Percentiles rank a stretch among this genome's conserved stretches.
phyloP scores from a whole-genome alignment of 1,140 invertebrate genomes.

The Marisa cornuarietis region DNA sequence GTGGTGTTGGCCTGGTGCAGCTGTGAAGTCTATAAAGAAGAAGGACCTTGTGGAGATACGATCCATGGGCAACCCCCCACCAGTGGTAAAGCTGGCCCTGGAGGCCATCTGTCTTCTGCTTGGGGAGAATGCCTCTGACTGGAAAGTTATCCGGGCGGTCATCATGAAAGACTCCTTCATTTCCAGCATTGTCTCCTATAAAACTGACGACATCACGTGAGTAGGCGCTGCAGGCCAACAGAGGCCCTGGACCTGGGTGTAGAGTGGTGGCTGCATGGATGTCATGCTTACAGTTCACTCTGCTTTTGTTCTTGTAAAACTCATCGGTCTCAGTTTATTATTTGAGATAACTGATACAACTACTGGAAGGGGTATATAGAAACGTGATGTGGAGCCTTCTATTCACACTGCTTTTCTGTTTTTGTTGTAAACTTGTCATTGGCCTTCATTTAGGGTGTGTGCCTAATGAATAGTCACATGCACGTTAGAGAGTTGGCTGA shows the following conservation, averaged over 20 bases:
- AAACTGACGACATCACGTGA: conserved; percentile 97
- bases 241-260: neutral
- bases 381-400: too few relatives aligned
- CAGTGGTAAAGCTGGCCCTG: conserved; percentile 95
- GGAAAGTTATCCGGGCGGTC: conserved; percentile 96
- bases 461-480: too few relatives aligned
- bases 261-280: neutral
- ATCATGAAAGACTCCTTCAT: conserved; percentile 99
- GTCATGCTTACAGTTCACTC: neutral
- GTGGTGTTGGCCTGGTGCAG: conserved; percentile 67
- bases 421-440: too few relatives aligned
- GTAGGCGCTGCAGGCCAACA: conserved; percentile 52
- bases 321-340: neutral
- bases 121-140: conserved; percentile 96
- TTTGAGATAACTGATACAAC: too few relatives aligned
- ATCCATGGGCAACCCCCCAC: conserved; percentile 98
- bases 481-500: too few relatives aligned
- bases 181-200: conserved; percentile 98
- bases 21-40: conserved; percentile 99
- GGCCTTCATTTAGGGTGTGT: too few relatives aligned
- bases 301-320: neutral
- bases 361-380: too few relatives aligned
- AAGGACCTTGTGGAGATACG: conserved; percentile 98
- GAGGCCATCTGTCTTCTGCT: conserved; percentile 98
- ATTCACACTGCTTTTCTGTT: too few relatives aligned